phyloP scores from a whole-genome alignment of 2,113 vertebrate species.

The Cathartes aura region DNA sequence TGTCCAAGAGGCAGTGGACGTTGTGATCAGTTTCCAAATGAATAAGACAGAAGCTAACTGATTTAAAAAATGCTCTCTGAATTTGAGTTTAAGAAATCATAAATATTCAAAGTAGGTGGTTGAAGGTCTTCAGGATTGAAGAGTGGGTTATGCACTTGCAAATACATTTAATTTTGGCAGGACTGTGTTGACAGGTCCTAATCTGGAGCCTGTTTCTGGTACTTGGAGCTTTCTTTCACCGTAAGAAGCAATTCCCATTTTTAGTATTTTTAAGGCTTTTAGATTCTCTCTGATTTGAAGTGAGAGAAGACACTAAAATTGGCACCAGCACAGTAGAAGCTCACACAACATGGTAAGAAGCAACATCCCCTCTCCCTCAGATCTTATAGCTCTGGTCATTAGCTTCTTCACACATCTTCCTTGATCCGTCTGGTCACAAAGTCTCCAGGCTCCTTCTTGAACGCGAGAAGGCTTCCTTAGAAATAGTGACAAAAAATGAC shows the following conservation, averaged over 20 bases:
- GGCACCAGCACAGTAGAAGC: background rate
- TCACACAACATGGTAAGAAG: background rate
- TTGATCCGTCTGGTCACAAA: background rate
- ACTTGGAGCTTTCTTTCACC: background rate
- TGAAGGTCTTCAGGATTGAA: background rate
- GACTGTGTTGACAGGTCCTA: background rate
- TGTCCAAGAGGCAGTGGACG: background rate
- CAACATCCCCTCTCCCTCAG: background rate
- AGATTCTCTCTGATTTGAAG: background rate
- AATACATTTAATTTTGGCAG: background rate
- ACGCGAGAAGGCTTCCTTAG: background rate
- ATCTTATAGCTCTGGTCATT: background rate
- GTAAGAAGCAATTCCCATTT: background rate
- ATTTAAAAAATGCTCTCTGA: background rate
- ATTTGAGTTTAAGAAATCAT: background rate
- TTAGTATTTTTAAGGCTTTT: background rate
- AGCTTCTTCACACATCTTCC: background rate
- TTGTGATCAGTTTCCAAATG: background rate
- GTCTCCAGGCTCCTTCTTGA: background rate
- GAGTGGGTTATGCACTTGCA: background rate
- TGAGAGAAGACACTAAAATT: constrained; percentile 21
- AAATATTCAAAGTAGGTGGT: background rate
- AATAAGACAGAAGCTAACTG: background rate
- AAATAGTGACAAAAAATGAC: background rate
- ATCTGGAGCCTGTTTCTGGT: background rate